Base-by-base conservation (phyloP, 2,113 vertebrate genomes). In the Actinemys pallida region DNA sequence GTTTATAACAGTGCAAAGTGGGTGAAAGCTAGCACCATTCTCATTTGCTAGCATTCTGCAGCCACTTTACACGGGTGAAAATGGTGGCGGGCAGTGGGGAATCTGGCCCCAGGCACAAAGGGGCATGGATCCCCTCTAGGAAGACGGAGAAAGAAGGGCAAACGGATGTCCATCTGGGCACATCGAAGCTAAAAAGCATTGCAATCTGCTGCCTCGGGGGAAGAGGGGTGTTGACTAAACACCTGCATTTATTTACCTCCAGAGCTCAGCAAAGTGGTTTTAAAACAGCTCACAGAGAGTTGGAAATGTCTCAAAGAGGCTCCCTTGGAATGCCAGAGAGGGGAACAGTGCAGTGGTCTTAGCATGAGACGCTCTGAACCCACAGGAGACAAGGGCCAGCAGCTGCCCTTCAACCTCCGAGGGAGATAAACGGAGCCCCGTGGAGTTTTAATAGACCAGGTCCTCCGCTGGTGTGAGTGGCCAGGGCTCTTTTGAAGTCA, bases 91-190 rank as follows among this genome's bases (percentile, higher is more conserved):
- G n/a, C n/a, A 39, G 9, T 39, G 35, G n/a, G 65, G 65, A 39
- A 39, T 39, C 35, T 39, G n/a, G 42, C 75, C 42, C 42, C 12
- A 47, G 57, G 54, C 35, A 57, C 24, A 56, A 24, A 6, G 2
- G 45, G 84, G 47, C 29, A 25, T 1, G 2, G 56, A 24, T 1
- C 47, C n/a, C 78, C 4, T 8, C 22, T 1, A n/a, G 25, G 79
- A 45, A 78, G 75, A 29, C 3, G 13, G 42, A 47, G 75, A 72
- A 72, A 5, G 79, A 52, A 45, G 35, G 85, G 69, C 84, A 19
- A 10, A 0, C 0, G 1, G 78, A 35, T 19, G 3, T 27, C 11
- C 16, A 1, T 29, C 4, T 0, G 0, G 87, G 52, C 24, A 22
- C 59, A 19, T 2, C 29, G 17, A 22, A 86, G 31, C 83, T 47